Conservation (phyloP, 2,113 vertebrate species). For the Corynorhinus townsendii region DNA sequence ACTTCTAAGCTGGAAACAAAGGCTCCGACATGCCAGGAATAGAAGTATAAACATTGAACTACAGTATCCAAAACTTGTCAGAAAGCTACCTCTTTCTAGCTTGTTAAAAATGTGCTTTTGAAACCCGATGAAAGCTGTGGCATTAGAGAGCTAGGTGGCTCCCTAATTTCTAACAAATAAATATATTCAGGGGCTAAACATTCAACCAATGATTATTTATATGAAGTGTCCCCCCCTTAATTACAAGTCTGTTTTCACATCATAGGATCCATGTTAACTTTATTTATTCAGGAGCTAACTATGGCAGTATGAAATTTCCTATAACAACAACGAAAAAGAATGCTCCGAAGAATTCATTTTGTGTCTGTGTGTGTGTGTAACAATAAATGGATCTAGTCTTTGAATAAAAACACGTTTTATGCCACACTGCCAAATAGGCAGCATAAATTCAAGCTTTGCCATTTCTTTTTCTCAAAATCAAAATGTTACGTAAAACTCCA, state of each 20-base stretch:
- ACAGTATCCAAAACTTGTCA: slow-evolving; percentile 74
- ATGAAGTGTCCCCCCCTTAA: neutral
- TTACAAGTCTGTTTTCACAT: slow-evolving; percentile 45
- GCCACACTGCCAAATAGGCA: slow-evolving; percentile 22
- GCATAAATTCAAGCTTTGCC: slow-evolving; percentile 52
- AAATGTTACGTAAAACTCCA: slow-evolving; percentile 74
- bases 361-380: slow-evolving; percentile 40
- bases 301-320: slow-evolving; percentile 36
- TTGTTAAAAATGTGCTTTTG: slow-evolving; percentile 61
- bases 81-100: slow-evolving; percentile 59
- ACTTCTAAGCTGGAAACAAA: slow-evolving; percentile 75
- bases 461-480: slow-evolving; percentile 64
- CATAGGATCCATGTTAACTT: slow-evolving; percentile 50
- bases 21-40: slow-evolving; percentile 57
- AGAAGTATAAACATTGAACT: slow-evolving; percentile 72
- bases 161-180: slow-evolving; percentile 13
- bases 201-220: neutral
- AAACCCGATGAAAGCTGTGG: slow-evolving; percentile 43
- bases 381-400: slow-evolving; percentile 69
- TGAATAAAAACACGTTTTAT: slow-evolving; percentile 32
- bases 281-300: slow-evolving; percentile 35
- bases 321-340: slow-evolving; percentile 49
- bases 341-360: slow-evolving; percentile 59
- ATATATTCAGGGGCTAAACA: neutral
- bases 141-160: neutral